phyloP scores from a whole-genome alignment of 92 coral and sea anemone species.

The Pocillopora grandis region DNA sequence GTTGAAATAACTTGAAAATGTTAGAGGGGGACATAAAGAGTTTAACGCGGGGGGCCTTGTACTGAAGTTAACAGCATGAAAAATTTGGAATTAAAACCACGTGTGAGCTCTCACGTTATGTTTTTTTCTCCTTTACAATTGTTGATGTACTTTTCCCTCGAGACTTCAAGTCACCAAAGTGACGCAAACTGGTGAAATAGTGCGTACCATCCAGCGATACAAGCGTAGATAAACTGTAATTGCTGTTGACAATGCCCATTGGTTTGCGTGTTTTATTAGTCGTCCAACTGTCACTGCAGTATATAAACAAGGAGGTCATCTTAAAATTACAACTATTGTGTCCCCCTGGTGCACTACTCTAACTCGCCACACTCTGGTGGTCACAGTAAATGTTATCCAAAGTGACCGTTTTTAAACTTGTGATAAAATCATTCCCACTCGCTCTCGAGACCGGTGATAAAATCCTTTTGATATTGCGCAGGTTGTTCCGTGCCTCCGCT shows the following conservation, averaged over 20 bases:
- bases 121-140: slow-evolving; percentile 17
- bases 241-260: slow-evolving; percentile 76
- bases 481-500: slow-evolving; percentile 27
- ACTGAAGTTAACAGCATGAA: slow-evolving; percentile 46
- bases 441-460: slow-evolving; percentile 6
- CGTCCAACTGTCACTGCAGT: slow-evolving; percentile 81
- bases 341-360: slow-evolving; percentile 44
- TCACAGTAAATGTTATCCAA: slow-evolving; percentile 29
- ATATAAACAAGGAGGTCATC: slow-evolving; percentile 88
- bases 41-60: slow-evolving; percentile 41
- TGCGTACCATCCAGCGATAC: slow-evolving; percentile 21
- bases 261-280: slow-evolving; percentile 88
- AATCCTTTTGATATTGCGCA: slow-evolving; percentile 4
- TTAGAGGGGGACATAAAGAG: slow-evolving; percentile 32
- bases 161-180: slow-evolving; percentile 15
- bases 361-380: slow-evolving; percentile 36
- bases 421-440: slow-evolving; percentile 22
- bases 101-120: slow-evolving; percentile 49
- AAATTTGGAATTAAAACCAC: slow-evolving; percentile 43
- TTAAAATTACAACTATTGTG: slow-evolving; percentile 92
- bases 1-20: slow-evolving; percentile 11
- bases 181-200: slow-evolving; percentile 21
- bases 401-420: slow-evolving; percentile 3
- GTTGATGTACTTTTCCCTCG: slow-evolving; percentile 19
- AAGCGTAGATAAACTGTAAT: slow-evolving; percentile 63